These are phyloP conservation scores for Aviceda subcristata DNA, from an alignment of 2,113 vertebrate genomes.

Conservation along the genomic window DNA sequence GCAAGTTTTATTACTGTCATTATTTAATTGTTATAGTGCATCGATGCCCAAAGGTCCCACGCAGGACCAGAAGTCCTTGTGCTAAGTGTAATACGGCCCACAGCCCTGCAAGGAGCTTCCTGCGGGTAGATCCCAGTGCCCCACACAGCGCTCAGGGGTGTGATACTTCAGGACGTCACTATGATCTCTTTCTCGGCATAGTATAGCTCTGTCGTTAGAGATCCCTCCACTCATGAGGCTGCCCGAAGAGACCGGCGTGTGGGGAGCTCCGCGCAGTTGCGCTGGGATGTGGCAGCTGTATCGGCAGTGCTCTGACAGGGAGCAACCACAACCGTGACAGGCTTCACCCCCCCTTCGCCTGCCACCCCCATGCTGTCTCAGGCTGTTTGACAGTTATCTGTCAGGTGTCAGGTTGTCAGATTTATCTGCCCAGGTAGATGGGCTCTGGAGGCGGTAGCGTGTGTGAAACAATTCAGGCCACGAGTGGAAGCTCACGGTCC, in stretches of 20 bases:
- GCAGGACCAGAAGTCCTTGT: background rate
- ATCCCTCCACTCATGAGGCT: background rate
- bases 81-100: background rate
- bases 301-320: background rate
- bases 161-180: background rate
- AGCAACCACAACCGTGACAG: background rate
- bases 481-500: background rate
- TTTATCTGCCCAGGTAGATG: background rate
- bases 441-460: background rate
- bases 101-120: background rate
- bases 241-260: rapidly evolving
- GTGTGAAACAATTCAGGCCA: background rate
- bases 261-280: background rate
- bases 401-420: background rate
- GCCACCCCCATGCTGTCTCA: background rate
- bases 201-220: background rate
- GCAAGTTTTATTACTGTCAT: background rate
- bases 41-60: background rate
- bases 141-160: background rate
- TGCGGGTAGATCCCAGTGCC: background rate
- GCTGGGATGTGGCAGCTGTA: background rate
- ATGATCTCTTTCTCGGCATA: background rate
- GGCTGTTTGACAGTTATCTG: background rate
- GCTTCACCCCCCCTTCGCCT: background rate
- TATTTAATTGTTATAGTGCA: background rate